These are phyloP conservation scores for Chelmon rostratus DNA, from an alignment of 2,797 vertebrate genomes.

Conservation along the genomic window DNA sequence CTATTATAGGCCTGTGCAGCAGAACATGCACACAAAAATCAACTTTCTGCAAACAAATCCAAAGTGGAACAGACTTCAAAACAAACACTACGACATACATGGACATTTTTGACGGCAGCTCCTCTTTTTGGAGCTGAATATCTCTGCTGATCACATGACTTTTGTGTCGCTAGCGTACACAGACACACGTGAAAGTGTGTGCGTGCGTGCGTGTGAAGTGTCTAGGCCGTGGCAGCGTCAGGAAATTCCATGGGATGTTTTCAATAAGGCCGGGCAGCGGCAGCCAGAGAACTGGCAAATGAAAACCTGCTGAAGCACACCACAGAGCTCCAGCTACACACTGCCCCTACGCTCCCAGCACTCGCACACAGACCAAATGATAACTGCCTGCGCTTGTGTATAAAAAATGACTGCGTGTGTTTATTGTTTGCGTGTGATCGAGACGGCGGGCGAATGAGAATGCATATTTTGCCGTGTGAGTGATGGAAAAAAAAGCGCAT, in stretches of 20 bases:
- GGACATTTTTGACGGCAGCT: slow-evolving; percentile 67
- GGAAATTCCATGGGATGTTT: slow-evolving; percentile 89
- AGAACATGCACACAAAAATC: slow-evolving; percentile 39
- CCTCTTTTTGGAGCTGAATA: slow-evolving; percentile 59
- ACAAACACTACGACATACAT: slow-evolving; percentile 57
- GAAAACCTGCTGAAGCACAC: slow-evolving; percentile 83
- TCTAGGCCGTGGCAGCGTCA: slow-evolving; percentile 77
- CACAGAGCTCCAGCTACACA: slow-evolving; percentile 57
- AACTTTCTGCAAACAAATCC: slow-evolving; percentile 26
- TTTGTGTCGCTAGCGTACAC: slow-evolving; percentile 50
- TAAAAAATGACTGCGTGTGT: slow-evolving; percentile 30
- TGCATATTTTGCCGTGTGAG: slow-evolving; percentile 29
- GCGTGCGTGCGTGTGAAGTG: slow-evolving; percentile 45
- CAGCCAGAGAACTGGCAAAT: slow-evolving; percentile 80
- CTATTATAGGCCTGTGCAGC: slow-evolving; percentile 43
- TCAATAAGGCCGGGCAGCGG: slow-evolving; percentile 81
- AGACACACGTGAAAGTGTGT: slow-evolving; percentile 34
- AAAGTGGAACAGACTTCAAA: slow-evolving; percentile 60
- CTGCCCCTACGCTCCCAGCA: slow-evolving; percentile 37
- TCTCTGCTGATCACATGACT: slow-evolving; percentile 61
- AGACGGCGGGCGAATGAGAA: slow-evolving; percentile 1
- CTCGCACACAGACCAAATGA: slow-evolving; percentile 43
- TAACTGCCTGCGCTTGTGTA: slow-evolving; percentile 38
- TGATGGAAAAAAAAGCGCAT: slow-evolving; percentile 30
- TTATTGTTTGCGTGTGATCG: slow-evolving; percentile 40